A percentile compares a stretch with the other conserved stretches of the same genome.
Conservation (phyloP, 2,888 invertebrate genomes). For the Nymphalis c-album region DNA sequence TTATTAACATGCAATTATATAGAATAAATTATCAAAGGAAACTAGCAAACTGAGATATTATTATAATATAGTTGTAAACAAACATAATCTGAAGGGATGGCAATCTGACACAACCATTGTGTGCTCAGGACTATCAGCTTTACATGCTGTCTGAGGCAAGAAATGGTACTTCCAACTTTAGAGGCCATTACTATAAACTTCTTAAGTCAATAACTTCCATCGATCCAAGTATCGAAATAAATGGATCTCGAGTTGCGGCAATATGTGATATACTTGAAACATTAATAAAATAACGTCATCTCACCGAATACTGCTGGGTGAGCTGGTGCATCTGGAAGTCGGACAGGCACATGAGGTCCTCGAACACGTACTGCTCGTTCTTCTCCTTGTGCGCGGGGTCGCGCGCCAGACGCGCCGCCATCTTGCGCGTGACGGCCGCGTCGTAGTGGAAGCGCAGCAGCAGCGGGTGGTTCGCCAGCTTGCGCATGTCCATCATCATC, state of each 20-base stretch:
- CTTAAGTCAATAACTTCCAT: no score
- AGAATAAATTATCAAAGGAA: no score
- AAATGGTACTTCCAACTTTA: no score
- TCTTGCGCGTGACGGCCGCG: conserved; percentile 82
- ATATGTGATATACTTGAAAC: not conserved
- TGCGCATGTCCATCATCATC: conserved; percentile 96
- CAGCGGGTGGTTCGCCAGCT: conserved; percentile 96
- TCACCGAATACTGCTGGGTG: conserved; percentile 84
- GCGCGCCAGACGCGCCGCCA: conserved; percentile 86
- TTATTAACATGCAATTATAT: no score
- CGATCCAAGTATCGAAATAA: not conserved
- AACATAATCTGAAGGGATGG: no score
- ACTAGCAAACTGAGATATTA: no score
- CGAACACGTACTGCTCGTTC: conserved; percentile 89
- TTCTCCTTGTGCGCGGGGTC: conserved; percentile 88
- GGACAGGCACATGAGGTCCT: conserved; percentile 93
- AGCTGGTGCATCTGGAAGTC: conserved; percentile 95
- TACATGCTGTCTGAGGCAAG: no score
- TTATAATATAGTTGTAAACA: no score
- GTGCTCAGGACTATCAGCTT: no score
- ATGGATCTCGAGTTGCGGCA: not conserved
- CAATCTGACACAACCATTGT: no score
- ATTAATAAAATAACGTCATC: conserved; percentile 18
- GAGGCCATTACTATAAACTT: no score
- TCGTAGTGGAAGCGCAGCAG: conserved; percentile 88